Evolutionary conservation across 2,113 vertebrate species (phyloP), one percentile per base, ranked within the genome.

Genomic region (Arenaria interpres): DNA sequence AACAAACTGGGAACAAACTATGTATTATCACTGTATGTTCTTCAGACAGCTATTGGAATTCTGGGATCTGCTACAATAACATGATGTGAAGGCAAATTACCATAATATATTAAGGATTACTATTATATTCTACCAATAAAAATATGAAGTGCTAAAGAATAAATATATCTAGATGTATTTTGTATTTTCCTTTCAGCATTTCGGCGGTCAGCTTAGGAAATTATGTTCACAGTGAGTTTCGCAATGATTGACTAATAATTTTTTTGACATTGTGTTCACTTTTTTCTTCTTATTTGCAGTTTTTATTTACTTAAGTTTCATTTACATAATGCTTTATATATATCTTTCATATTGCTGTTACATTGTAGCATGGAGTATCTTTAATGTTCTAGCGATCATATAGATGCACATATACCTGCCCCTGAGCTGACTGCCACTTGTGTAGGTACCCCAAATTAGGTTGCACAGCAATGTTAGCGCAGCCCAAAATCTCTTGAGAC

Each of bases 21-120:
- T 97, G 51, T 96, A 96, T 98, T 98, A 97, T 95, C 95, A n/a
- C 95, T 83, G 59, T 91, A 89, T 92, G 86, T 77, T 96, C 94
- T 95, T 95, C 86, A 91, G 96, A 84, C 90, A 95, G 79, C 85
- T 96, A 95, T 85, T 94, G 92, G 86, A 79, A 94, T 94, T 96
- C 95, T 43, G 94, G 79, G 91, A 94, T 95, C 74, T 93, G 20
- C 92, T 96, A 89, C 75, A 97, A 74, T 95, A 90, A 82, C 71
- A 78, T 95, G 94, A 95, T 89, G 19, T 90, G 56, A 78, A 97
- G 64, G 89, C 92, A 98, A 97, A 98, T 97, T 97, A 95, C 76
- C 46, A 66, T 95, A 96, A 79, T 94, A 94, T 94, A 92, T 84
- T 96, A 93, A 89, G 59, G 62, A 3, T 82, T 96, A 84, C 97